A percentile compares a stretch with the other conserved stretches of the same genome.
phyloP scores from a whole-genome alignment of 2,113 vertebrate species.

The Larimichthys polyactis region DNA sequence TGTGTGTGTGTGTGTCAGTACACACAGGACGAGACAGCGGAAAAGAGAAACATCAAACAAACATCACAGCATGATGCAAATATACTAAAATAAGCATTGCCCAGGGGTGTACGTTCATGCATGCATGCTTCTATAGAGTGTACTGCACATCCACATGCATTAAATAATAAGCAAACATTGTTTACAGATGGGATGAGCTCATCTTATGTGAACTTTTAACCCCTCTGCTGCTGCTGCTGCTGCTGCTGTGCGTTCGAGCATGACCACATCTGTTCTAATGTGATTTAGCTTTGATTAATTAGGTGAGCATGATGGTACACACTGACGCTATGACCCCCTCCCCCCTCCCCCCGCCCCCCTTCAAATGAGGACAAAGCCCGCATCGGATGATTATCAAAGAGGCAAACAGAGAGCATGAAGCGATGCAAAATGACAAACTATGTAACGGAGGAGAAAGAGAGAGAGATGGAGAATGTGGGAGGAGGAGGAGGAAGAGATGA shows the following conservation, averaged over 20 bases:
- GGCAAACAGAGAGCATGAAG: constrained; percentile 10
- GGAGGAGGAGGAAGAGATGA: constrained; percentile 23
- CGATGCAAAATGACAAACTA: constrained; percentile 55
- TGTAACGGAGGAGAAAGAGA: constrained; percentile 27
- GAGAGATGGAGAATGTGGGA: background rate
- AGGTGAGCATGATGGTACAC: constrained; percentile 30
- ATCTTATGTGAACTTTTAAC: constrained; percentile 73
- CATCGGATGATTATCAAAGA: background rate
- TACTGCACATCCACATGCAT: constrained; percentile 32
- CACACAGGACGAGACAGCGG: background rate
- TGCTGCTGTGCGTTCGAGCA: constrained; percentile 45
- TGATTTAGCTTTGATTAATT: constrained; percentile 66
- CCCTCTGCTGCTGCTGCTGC: background rate
- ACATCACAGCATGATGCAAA: constrained; percentile 28
- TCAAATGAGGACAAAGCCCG: background rate
- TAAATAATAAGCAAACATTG: constrained; percentile 35
- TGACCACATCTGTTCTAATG: constrained; percentile 35
- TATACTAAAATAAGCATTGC: constrained; percentile 39
- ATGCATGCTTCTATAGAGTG: constrained; percentile 10
- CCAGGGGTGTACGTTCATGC: constrained; percentile 28
- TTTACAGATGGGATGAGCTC: constrained; percentile 39
- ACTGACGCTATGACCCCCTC: constrained; percentile 50
- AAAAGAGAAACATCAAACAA: background rate
- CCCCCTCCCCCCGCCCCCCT: background rate
- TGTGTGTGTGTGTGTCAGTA: background rate